Conservation (phyloP, 1,140 invertebrate genomes). For the Papilio polyxenes region DNA sequence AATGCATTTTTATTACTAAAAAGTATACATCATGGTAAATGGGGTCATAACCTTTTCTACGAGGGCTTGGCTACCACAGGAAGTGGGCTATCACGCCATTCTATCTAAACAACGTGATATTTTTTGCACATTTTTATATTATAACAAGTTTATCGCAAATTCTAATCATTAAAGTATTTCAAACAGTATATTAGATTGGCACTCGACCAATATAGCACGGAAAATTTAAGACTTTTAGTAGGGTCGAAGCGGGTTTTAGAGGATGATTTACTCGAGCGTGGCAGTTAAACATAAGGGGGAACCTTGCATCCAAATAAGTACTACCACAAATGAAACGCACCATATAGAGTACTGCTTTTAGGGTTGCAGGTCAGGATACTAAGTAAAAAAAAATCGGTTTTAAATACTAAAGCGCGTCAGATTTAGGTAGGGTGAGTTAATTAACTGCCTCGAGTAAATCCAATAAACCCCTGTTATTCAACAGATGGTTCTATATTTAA, state of each 20-base stretch:
- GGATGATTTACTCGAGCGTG: too few relatives aligned
- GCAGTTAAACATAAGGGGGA: too few relatives aligned
- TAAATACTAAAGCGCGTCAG: too few relatives aligned
- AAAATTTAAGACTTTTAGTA: not conserved
- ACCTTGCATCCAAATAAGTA: too few relatives aligned
- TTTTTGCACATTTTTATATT: conserved; percentile 8
- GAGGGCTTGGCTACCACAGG: not conserved
- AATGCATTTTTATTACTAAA: not conserved
- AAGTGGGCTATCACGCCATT: not conserved
- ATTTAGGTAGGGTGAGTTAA: too few relatives aligned
- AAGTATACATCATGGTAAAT: not conserved
- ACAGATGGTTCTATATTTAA: not conserved
- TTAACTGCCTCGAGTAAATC: too few relatives aligned
- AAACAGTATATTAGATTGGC: not conserved
- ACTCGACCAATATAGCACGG: not conserved
- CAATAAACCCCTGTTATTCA: too few relatives aligned
- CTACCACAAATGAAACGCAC: too few relatives aligned
- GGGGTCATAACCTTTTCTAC: not conserved
- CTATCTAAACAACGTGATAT: not conserved
- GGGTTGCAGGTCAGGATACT: too few relatives aligned
- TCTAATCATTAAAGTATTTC: not conserved
- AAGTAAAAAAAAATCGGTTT: too few relatives aligned
- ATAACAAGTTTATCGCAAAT: not conserved
- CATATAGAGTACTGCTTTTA: too few relatives aligned
- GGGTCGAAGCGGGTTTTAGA: too few relatives aligned